Conservation (phyloP, 2,888 invertebrate genomes). For the Autographa gamma region DNA sequence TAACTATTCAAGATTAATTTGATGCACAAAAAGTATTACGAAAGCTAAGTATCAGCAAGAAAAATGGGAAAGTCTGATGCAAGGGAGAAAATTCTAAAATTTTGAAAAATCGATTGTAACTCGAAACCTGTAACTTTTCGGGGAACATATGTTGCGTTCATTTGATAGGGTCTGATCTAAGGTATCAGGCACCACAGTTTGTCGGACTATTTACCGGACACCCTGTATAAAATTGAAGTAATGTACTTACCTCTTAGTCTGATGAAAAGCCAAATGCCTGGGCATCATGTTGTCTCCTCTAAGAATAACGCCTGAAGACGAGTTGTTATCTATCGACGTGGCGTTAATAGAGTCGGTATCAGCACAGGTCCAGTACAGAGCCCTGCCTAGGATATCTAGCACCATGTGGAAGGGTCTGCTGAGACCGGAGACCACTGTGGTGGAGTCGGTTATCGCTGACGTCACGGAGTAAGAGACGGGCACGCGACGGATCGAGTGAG, state of each 20-base stretch:
- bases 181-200: too few relatives aligned
- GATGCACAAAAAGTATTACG: too few relatives aligned
- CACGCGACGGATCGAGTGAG: conserved; percentile 92
- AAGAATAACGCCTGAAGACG: conserved; percentile 91
- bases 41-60: too few relatives aligned
- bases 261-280: conserved; percentile 94
- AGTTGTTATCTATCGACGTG: conserved; percentile 92
- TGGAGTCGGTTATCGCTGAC: conserved; percentile 75
- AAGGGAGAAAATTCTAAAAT: too few relatives aligned
- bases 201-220: too few relatives aligned
- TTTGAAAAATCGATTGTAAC: too few relatives aligned
- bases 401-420: conserved; percentile 94
- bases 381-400: conserved; percentile 94
- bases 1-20: too few relatives aligned
- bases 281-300: conserved; percentile 94
- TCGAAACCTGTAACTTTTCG: too few relatives aligned
- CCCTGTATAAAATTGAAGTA: too few relatives aligned
- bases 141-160: too few relatives aligned
- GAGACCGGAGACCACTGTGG: conserved; percentile 89
- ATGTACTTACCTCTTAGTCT: conserved; percentile 90
- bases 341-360: conserved; percentile 96
- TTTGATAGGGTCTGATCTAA: too few relatives aligned
- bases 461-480: conserved; percentile 78
- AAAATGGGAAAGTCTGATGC: too few relatives aligned
- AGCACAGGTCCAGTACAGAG: conserved; percentile 96